phyloP scores from a whole-genome alignment of 2,888 invertebrate genomes.

The Byasa hedistus region DNA sequence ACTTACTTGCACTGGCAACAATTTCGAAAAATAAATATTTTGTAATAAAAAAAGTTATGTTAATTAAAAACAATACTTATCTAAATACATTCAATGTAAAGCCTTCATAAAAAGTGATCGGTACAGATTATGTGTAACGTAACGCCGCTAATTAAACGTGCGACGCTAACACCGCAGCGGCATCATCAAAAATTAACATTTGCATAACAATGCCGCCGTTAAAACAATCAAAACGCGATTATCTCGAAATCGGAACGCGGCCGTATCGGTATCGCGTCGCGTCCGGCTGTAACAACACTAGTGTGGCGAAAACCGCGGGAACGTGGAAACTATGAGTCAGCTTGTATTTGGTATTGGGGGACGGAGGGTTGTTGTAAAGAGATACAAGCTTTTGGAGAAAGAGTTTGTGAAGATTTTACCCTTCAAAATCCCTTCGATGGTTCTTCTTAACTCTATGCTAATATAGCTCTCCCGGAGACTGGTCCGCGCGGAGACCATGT shows the following conservation, averaged over 20 bases:
- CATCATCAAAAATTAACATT: constrained; percentile 31
- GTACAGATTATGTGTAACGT: no score
- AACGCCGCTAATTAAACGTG: not conserved
- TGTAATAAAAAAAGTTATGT: not conserved
- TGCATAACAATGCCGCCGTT: constrained; percentile 35
- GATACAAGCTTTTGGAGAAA: no score
- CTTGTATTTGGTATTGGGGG: no score
- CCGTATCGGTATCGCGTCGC: constrained; percentile 40
- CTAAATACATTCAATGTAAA: not conserved
- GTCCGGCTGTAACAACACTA: constrained; percentile 41
- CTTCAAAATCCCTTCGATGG: no score
- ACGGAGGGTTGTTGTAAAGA: no score
- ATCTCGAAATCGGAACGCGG: constrained; percentile 38
- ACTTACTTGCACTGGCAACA: no score
- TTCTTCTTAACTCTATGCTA: no score
- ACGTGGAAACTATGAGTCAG: constrained; percentile 67
- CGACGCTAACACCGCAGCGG: constrained; percentile 26
- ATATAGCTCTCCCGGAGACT: no score
- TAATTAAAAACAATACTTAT: constrained; percentile 2
- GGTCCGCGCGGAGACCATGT: no score
- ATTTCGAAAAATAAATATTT: no score
- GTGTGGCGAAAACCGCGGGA: constrained; percentile 65
- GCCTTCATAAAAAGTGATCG: constrained; percentile 7
- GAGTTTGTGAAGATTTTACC: no score
- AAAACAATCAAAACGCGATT: constrained; percentile 36